Evolutionary conservation across 2,888 invertebrate species (phyloP).

Genomic region (Trachelus stipa): DNA sequence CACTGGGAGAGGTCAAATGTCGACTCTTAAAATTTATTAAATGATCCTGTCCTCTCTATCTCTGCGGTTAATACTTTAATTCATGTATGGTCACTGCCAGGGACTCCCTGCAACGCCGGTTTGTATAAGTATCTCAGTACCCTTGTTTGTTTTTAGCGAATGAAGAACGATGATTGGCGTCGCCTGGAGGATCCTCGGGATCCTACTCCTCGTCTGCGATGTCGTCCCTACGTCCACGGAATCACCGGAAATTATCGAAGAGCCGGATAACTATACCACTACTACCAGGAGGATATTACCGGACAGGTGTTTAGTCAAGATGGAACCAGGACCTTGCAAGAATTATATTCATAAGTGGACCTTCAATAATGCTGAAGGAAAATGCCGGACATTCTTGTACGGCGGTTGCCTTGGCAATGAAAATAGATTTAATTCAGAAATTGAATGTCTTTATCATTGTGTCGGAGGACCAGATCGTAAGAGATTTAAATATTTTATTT

Average conservation of each 20-base stretch:
- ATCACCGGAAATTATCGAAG: slow-evolving; percentile 36
- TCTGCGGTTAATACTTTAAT: neutral
- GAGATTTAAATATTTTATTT: slow-evolving; percentile 24
- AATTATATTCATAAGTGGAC: slow-evolving; percentile 78
- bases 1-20: neutral
- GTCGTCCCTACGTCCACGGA: slow-evolving; percentile 34
- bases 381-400: slow-evolving; percentile 75
- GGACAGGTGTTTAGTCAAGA: slow-evolving; percentile 68
- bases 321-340: slow-evolving; percentile 72
- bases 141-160: slow-evolving; percentile 39
- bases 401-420: slow-evolving; percentile 79
- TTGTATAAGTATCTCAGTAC: neutral
- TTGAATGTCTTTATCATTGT: slow-evolving; percentile 75
- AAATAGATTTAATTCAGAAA: slow-evolving; percentile 77
- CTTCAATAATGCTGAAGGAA: slow-evolving; percentile 69
- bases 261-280: slow-evolving; percentile 37
- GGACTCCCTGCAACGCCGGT: neutral
- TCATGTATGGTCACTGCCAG: neutral
- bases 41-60: neutral
- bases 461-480: slow-evolving; percentile 69
- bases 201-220: slow-evolving; percentile 50
- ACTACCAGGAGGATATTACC: slow-evolving; percentile 47
- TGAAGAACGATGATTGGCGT: slow-evolving; percentile 54
- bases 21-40: neutral
- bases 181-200: slow-evolving; percentile 52